A percentile compares a stretch with the other conserved stretches of the same genome.
phyloP scores from a whole-genome alignment of 2,888 invertebrate species.

The Neria commutata region DNA sequence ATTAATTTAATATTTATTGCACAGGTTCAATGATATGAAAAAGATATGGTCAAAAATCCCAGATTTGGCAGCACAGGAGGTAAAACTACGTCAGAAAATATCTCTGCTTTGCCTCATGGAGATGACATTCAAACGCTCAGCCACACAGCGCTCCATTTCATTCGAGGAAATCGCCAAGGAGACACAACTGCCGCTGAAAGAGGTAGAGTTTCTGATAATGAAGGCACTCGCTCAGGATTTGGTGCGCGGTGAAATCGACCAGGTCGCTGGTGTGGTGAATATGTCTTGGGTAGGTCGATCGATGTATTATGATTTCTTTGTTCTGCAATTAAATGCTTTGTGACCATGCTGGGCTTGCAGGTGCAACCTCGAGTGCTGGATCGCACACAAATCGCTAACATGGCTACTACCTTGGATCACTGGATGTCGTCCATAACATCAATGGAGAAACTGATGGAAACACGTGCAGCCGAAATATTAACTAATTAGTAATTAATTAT shows the following conservation, averaged over 20 bases:
- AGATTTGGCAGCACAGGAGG: constrained; percentile 81
- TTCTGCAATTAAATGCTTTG: no score
- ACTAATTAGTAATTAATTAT: constrained; percentile 52
- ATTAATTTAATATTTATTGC: constrained; percentile 15
- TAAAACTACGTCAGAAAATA: constrained; percentile 87
- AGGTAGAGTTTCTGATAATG: constrained; percentile 96
- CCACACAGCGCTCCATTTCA: constrained; percentile 82
- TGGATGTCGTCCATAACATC: constrained; percentile 62
- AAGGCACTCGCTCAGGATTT: constrained; percentile 94
- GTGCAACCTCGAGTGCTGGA: constrained; percentile 79
- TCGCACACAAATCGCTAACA: constrained; percentile 59
- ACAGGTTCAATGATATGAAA: constrained; percentile 72
- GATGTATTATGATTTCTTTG: background rate
- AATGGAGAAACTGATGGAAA: constrained; percentile 62
- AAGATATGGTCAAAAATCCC: constrained; percentile 76
- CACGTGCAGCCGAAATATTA: constrained; percentile 61
- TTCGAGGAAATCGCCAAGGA: constrained; percentile 90
- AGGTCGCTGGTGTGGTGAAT: constrained; percentile 74
- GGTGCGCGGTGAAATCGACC: constrained; percentile 93
- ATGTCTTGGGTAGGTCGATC: constrained; percentile 69
- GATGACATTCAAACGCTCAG: constrained; percentile 96
- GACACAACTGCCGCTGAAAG: constrained; percentile 80
- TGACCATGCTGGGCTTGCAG: constrained; percentile 29
- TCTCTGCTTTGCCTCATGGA: constrained; percentile 94
- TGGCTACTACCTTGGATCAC: constrained; percentile 59